Base-by-base conservation (phyloP, 2,113 vertebrate genomes). In the Thunnus maccoyii region DNA sequence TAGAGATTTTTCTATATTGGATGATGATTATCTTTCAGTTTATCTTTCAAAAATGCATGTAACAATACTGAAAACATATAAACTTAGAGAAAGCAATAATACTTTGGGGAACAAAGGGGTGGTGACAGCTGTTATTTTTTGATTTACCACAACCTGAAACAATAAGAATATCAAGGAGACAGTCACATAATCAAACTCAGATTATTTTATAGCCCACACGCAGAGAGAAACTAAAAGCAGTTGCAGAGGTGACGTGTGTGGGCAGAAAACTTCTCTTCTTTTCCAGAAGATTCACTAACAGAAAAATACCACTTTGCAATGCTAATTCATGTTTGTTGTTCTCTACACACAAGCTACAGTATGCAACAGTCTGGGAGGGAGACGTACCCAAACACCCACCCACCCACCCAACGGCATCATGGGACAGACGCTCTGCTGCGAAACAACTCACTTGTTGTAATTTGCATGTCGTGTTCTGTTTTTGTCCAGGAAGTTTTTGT, bases 381-480 rank as follows among this genome's bases (percentile, higher is more conserved):
- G 27, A 30, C 27, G 27, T 30, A 30, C 51, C 51, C 51, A 54
- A 22, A 16, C 11, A 16, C 51, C 16, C 12, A 54, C 27, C 56
- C 66, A 12, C 32, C 58, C 51, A 20, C 25, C 32, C 41, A 9
- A 3, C 20, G 0, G 32, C 58, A 30, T 17, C 27, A 1, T 18
- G 46, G 51, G 69, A 76, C 4, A 55, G 4, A 72, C 4, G 3
- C 8, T 18, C 7, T 1, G 10, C 51, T 15, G 17, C 18, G 14
- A 44, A 75, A 32, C 25, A 32, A 94, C 96, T 84, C 90, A 99
- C 98, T 95, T 98, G 95, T 99, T 99, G 83, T 99, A 99, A 61
- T 69, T 80, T 80, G 95, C 80, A 61, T 99, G 97, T 87, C 96
- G 97, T 77, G 67, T 90, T 57, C 94, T 95, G 93, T 99, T 99